Conservation (phyloP, 2,888 invertebrate genomes). For the Salticus scenicus region DNA sequence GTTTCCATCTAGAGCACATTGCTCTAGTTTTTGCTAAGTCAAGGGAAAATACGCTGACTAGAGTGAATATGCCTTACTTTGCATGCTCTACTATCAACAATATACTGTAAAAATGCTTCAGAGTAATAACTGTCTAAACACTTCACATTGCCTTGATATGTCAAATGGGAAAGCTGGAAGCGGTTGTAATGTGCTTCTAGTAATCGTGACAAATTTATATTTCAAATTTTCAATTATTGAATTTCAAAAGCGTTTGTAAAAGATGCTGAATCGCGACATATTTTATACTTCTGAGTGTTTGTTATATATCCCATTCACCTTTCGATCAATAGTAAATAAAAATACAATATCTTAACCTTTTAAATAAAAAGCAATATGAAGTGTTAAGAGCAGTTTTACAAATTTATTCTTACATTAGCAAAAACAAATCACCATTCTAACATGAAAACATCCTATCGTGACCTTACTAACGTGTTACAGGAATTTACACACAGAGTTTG, state of each 20-base stretch:
- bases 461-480: background rate
- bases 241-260: no score
- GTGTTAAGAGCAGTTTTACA: slow-evolving; percentile 8
- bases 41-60: slow-evolving; percentile 43
- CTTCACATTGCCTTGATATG: slow-evolving; percentile 51
- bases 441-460: background rate
- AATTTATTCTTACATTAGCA: background rate
- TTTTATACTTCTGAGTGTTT: no score
- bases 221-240: no score
- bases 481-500: slow-evolving; percentile 2
- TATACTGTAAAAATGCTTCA: background rate
- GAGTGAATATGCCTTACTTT: slow-evolving; percentile 29
- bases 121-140: slow-evolving; percentile 6
- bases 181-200: no score
- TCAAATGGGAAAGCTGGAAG: background rate
- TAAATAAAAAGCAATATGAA: slow-evolving; percentile 21
- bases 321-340: no score
- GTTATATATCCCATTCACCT: no score
- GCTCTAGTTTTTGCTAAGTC: slow-evolving; percentile 66
- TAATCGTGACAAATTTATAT: no score
- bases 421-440: background rate
- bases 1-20: slow-evolving; percentile 54
- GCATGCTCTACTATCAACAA: slow-evolving; percentile 26
- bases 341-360: no score
- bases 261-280: no score